phyloP scores from a whole-genome alignment of 2,113 vertebrate genomes.

The human (Homo sapiens) region DNA sequence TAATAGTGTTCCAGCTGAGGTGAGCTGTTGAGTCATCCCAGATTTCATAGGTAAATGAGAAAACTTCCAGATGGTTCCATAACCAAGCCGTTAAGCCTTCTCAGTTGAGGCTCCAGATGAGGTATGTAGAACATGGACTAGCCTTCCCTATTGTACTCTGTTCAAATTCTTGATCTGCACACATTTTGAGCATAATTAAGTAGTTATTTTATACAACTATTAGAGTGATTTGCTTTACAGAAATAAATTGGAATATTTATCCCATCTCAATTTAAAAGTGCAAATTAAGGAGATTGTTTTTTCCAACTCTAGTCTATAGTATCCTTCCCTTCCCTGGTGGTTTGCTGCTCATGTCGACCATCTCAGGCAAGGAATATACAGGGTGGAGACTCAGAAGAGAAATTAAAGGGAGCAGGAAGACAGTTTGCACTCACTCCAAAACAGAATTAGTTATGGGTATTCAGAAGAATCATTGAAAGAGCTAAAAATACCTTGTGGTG shows the following conservation, averaged over 20 bases:
- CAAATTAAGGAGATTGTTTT: not conserved
- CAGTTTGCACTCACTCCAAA: not conserved
- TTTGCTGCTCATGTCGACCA: not conserved
- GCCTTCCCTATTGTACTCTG: not conserved
- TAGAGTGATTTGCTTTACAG: not conserved
- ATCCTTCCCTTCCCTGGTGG: not conserved
- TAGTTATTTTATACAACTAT: not conserved
- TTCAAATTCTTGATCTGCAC: not conserved
- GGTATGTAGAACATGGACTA: not conserved
- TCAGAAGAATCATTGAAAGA: not conserved
- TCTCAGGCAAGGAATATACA: not conserved
- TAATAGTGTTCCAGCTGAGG: not conserved
- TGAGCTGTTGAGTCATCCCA: not conserved
- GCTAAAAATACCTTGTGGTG: not conserved
- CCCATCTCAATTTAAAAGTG: not conserved
- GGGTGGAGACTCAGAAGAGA: not conserved
- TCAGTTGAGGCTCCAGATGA: not conserved
- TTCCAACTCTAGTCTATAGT: not conserved
- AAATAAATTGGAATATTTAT: not conserved
- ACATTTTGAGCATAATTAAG: not conserved
- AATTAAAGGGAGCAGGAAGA: not conserved
- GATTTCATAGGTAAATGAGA: not conserved
- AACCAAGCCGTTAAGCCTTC: not conserved
- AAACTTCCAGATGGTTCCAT: not conserved
- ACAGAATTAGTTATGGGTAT: not conserved